phyloP scores from a whole-genome alignment of 2,113 vertebrate genomes.

The Indri indri region DNA sequence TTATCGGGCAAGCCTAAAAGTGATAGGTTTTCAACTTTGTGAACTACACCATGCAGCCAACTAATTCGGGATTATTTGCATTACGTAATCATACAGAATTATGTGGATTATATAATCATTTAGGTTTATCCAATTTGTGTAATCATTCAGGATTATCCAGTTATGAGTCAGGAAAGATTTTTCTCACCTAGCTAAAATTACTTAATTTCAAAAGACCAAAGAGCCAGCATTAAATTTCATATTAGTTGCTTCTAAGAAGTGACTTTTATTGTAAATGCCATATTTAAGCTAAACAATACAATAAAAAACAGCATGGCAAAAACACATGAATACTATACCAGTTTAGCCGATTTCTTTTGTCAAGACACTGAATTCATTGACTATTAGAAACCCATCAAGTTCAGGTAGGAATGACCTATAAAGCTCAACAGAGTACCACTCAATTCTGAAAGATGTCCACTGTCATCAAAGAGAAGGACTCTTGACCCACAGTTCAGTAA shows the following conservation, averaged over 20 bases:
- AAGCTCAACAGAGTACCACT: background rate
- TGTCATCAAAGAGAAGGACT: background rate
- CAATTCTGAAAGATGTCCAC: background rate
- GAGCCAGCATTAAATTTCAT: background rate
- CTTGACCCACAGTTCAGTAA: background rate
- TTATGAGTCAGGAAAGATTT: background rate
- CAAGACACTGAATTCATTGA: background rate
- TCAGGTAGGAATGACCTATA: background rate
- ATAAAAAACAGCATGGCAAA: background rate
- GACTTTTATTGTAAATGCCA: background rate
- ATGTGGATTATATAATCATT: background rate
- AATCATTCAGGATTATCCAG: background rate
- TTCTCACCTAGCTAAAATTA: constrained; percentile 10
- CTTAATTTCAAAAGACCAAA: constrained; percentile 32
- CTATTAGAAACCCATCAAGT: background rate
- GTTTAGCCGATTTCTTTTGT: background rate
- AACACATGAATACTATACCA: background rate
- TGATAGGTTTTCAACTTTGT: background rate
- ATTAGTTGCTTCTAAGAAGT: background rate
- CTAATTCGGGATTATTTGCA: background rate
- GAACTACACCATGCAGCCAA: background rate
- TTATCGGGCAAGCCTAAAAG: background rate
- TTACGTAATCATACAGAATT: background rate
- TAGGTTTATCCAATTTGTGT: background rate
- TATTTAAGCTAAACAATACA: constrained; percentile 7